Evolutionary conservation across 2,888 invertebrate species (phyloP), one percentile per base, ranked within the genome.

Genomic region (Cloeon dipterum): DNA sequence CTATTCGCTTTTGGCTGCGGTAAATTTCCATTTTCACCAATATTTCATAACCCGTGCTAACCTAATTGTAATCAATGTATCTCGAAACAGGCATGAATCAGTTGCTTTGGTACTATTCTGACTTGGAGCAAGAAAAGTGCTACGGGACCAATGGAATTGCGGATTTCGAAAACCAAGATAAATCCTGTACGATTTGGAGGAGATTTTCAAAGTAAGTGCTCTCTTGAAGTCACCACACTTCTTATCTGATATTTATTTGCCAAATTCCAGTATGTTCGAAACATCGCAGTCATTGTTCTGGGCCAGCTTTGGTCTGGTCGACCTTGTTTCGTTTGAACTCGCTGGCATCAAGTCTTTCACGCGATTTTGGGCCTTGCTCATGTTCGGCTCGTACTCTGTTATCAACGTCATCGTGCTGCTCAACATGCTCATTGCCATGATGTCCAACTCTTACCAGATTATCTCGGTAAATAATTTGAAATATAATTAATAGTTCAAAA

Each of bases 1-100:
- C 58, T 93, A 32, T 91, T 93, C 52, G 88, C 93, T 23, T 94
- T 93, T 57, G 91, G 88, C 34, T 94, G 93, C 57, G 93, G 93
- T 68, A 57, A 70, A 67, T 41, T n/a, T n/a, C n/a, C n/a, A n/a
- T n/a, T n/a, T n/a, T n/a, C n/a, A n/a, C n/a, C n/a, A n/a, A n/a
- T n/a, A n/a, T n/a, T n/a, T n/a, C n/a, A n/a, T n/a, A n/a, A n/a
- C n/a, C n/a, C 8, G 8, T 25, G 10, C 25, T n/a, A 23, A 23
- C n/a, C n/a, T n/a, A 8, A 10, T 10, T 23, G 23, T 10, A 10
- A n/a, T 25, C 8, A 23, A 7, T 8, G 29, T 11, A 8, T 5
- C 10, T 17, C 5, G 32, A n/a, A 19, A 1, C 50, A 77, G 76
- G 77, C 45, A 63, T 91, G 46, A 91, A 91, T 57, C 91, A 91